Conservation (phyloP, 2,888 invertebrate species). For the Hyalella azteca region DNA sequence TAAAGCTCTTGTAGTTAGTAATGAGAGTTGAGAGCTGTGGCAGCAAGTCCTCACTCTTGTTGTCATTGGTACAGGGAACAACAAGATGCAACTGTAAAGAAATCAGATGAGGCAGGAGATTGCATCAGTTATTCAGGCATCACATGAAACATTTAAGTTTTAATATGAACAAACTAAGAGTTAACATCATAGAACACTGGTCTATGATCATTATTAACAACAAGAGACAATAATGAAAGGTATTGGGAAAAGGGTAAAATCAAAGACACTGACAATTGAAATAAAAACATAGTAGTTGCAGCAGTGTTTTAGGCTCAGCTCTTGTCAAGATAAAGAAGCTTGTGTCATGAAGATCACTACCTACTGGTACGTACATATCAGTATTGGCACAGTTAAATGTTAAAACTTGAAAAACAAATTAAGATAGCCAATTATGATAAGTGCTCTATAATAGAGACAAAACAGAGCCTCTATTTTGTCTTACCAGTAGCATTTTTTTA, state of each 20-base stretch:
- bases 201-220: too few relatives aligned
- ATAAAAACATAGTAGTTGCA: background rate
- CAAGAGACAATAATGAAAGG: too few relatives aligned
- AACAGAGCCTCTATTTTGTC: too few relatives aligned
- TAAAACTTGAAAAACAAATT: too few relatives aligned
- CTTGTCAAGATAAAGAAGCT: too few relatives aligned
- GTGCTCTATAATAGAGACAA: too few relatives aligned
- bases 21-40: background rate
- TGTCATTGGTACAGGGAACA: background rate
- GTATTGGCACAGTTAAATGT: too few relatives aligned
- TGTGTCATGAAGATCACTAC: too few relatives aligned
- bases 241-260: background rate
- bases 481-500: background rate
- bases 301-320: too few relatives aligned
- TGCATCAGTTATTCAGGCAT: background rate
- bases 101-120: background rate
- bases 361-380: too few relatives aligned
- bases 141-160: background rate
- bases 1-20: background rate
- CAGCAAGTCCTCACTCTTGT: background rate
- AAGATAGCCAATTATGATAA: too few relatives aligned
- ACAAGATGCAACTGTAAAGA: background rate
- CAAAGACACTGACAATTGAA: background rate
- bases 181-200: too few relatives aligned
- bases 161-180: background rate